Conservation (phyloP, 2,797 vertebrate genomes). For the Channa striata region DNA sequence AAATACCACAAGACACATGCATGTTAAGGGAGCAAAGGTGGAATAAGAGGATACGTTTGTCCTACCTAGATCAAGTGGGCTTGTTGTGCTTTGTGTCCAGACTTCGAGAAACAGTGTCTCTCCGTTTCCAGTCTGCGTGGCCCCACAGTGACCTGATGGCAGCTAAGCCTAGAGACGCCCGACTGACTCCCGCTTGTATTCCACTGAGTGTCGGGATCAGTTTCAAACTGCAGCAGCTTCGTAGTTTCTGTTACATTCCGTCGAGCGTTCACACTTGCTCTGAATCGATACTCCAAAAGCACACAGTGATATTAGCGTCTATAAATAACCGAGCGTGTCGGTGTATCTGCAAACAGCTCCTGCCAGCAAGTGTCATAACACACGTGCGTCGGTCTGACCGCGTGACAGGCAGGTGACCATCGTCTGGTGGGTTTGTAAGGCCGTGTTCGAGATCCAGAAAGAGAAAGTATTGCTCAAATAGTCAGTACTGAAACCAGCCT, state of each 20-base stretch:
- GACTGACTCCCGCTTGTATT: constrained; percentile 55
- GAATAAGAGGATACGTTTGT: constrained; percentile 34
- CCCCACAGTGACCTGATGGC: constrained; percentile 44
- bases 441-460: constrained; percentile 52
- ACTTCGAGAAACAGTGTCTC: constrained; percentile 56
- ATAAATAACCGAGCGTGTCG: constrained; percentile 59
- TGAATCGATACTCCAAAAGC: constrained; percentile 64
- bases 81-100: constrained; percentile 72
- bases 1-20: background rate
- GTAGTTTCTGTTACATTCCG: constrained; percentile 62
- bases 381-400: constrained; percentile 38
- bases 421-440: constrained; percentile 62
- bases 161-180: constrained; percentile 35
- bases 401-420: constrained; percentile 54
- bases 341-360: constrained; percentile 55
- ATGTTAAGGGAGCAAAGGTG: background rate
- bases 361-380: constrained; percentile 63
- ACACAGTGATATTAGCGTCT: constrained; percentile 65
- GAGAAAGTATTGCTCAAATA: constrained; percentile 64
- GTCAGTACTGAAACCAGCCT: constrained; percentile 45
- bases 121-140: constrained; percentile 45
- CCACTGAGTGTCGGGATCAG: constrained; percentile 48
- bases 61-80: constrained; percentile 80
- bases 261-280: constrained; percentile 47
- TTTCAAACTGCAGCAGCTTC: constrained; percentile 43